These are phyloP conservation scores for Polymixis flavicincta DNA, from an alignment of 2,888 invertebrate species.

Conservation along the genomic window DNA sequence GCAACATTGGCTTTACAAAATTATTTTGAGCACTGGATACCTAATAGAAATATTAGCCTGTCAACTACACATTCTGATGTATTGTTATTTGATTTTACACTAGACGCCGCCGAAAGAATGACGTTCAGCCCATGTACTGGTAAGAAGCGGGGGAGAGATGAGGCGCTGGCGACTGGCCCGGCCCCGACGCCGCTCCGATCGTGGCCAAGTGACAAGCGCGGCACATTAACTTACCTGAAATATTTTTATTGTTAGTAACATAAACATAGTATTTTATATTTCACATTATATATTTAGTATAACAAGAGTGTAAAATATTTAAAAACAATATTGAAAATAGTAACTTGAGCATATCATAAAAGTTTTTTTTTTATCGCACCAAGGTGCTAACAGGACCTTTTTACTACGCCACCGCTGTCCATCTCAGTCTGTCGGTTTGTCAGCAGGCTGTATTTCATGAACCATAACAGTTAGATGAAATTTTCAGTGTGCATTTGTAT, in stretches of 20 bases:
- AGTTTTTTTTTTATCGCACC: constrained; percentile 22
- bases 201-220: constrained; percentile 97
- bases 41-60: constrained; percentile 51
- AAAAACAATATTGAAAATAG: constrained; percentile 36
- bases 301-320: constrained; percentile 23
- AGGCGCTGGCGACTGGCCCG: constrained; percentile 94
- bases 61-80: constrained; percentile 42
- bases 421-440: no score
- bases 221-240: constrained; percentile 96
- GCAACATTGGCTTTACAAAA: constrained; percentile 54
- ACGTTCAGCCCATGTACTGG: constrained; percentile 94
- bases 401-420: no score
- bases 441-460: no score
- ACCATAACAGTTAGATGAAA: no score
- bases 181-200: constrained; percentile 92
- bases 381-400: no score
- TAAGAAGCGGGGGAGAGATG: constrained; percentile 95
- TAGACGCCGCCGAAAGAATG: constrained; percentile 57
- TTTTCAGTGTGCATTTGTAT: no score
- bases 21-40: constrained; percentile 63
- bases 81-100: constrained; percentile 52
- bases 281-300: constrained; percentile 36
- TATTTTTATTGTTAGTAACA: constrained; percentile 39
- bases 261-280: constrained; percentile 18
- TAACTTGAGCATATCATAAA: constrained; percentile 18